These are phyloP conservation scores for Folsomia candida DNA, from an alignment of 2,888 invertebrate genomes.

Conservation along the genomic window DNA sequence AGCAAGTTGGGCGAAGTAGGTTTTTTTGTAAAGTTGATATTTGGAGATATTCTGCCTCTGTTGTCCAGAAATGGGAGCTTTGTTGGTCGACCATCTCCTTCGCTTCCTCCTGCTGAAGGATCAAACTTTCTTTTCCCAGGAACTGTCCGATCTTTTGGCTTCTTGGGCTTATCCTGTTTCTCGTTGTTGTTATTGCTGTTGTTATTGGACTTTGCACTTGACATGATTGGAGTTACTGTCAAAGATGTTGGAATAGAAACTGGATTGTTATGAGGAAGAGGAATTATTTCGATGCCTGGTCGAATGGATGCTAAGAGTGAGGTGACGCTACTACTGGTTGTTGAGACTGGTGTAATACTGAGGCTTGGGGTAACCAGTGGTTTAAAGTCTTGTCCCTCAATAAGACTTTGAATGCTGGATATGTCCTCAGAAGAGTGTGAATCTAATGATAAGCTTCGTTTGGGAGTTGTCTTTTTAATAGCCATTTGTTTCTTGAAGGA, in stretches of 20 bases:
- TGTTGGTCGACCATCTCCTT: conserved; percentile 3
- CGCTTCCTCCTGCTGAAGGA: not conserved
- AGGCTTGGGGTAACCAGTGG: conserved; percentile 57
- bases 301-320: conserved; percentile 64
- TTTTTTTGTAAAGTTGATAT: conserved; percentile 7
- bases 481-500: not conserved
- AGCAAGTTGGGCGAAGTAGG: conserved; percentile 7
- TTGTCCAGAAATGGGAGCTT: conserved; percentile 14
- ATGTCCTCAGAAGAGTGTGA: conserved; percentile 25
- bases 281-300: conserved; percentile 82
- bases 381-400: conserved; percentile 50
- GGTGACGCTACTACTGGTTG: conserved; percentile 58
- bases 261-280: conserved; percentile 64
- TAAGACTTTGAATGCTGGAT: conserved; percentile 17
- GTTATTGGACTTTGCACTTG: conserved; percentile 32
- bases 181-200: conserved; percentile 21
- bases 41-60: conserved; percentile 13
- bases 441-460: conserved; percentile 51
- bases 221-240: conserved; percentile 76
- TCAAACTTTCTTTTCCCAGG: conserved; percentile 9
- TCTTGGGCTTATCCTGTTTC: not conserved
- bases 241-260: conserved; percentile 73
- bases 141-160: not conserved
- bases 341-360: conserved; percentile 63
- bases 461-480: conserved; percentile 54